Evolutionary conservation across 2,113 vertebrate species (phyloP).

Genomic region (Nycticryphes semicollaris): DNA sequence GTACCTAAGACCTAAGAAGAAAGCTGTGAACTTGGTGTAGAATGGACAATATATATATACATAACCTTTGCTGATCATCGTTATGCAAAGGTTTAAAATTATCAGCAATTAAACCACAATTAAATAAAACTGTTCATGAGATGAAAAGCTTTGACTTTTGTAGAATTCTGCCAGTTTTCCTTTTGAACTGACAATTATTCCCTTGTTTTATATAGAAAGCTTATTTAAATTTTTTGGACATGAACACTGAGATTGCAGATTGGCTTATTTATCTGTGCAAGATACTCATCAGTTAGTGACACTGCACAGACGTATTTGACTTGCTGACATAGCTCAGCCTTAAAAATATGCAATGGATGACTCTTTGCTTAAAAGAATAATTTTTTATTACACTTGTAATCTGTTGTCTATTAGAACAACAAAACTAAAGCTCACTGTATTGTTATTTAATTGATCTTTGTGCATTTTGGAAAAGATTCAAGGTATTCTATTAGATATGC

Average conservation of each 20-base stretch:
- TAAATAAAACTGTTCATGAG: background rate
- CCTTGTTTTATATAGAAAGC: background rate
- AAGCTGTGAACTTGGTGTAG: background rate
- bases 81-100: background rate
- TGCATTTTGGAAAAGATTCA: background rate
- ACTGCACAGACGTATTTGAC: background rate
- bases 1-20: background rate
- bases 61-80: background rate
- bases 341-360: background rate
- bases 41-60: background rate
- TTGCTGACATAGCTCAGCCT: background rate
- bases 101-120: background rate
- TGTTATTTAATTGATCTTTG: background rate
- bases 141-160: background rate
- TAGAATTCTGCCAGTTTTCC: background rate
- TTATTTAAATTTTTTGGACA: background rate
- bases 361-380: background rate
- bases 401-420: background rate
- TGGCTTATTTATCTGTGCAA: background rate
- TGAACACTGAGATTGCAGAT: background rate
- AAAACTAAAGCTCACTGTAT: background rate
- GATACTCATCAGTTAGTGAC: background rate
- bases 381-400: background rate
- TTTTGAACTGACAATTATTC: background rate
- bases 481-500: background rate